These are phyloP conservation scores for Charina bottae DNA, from an alignment of 2,113 vertebrate species.

Conservation along the genomic window DNA sequence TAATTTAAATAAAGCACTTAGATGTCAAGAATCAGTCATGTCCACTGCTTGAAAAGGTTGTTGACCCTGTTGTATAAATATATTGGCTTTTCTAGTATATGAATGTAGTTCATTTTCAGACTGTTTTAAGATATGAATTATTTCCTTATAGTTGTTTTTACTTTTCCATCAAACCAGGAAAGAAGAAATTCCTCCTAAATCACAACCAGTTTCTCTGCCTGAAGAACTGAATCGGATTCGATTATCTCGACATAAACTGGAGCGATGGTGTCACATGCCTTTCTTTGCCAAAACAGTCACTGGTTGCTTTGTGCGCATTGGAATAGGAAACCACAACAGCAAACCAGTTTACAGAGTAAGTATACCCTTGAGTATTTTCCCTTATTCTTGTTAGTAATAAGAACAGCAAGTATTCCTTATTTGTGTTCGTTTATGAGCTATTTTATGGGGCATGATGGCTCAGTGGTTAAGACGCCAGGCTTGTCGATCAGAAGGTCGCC, in stretches of 20 bases:
- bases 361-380: slow-evolving; percentile 17
- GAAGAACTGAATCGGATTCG: slow-evolving; percentile 95
- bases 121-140: background rate
- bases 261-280: slow-evolving; percentile 99
- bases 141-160: slow-evolving; percentile 13
- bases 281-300: slow-evolving; percentile 98
- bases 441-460: too few relatives aligned
- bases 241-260: slow-evolving; percentile 94
- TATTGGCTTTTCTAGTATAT: background rate
- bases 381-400: background rate
- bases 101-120: background rate
- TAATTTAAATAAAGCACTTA: too few relatives aligned
- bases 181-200: slow-evolving; percentile 95
- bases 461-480: too few relatives aligned
- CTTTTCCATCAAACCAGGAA: slow-evolving; percentile 76
- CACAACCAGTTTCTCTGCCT: slow-evolving; percentile 92
- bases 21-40: too few relatives aligned
- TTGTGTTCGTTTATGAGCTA: background rate
- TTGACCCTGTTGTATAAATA: background rate
- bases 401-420: background rate
- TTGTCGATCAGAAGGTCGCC: too few relatives aligned
- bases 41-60: background rate
- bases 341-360: slow-evolving; percentile 96
- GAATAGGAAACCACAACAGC: slow-evolving; percentile 97
- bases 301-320: slow-evolving; percentile 96